Evolutionary conservation across 1,140 invertebrate species (phyloP), one percentile per base, ranked within the genome.

Genomic region (Phortica variegata): DNA sequence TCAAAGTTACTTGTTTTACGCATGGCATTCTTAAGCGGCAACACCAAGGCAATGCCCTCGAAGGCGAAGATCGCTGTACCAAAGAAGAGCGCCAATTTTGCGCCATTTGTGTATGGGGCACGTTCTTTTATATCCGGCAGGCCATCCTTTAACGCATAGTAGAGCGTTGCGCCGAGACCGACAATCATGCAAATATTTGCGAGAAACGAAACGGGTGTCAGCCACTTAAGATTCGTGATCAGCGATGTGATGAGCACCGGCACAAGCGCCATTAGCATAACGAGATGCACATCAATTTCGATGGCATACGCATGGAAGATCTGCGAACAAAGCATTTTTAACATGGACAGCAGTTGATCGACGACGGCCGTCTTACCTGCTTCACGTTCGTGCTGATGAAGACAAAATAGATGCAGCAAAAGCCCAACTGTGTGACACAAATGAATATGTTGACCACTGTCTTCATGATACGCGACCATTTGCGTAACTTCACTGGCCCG

Each of bases 331-430:
- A 8, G 20, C 10, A 19, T 42, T 19, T 42, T 31, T 31, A 31
- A 31, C n/a, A 8, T 31, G n/a, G n/a, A n/a, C n/a, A n/a, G n/a
- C n/a, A n/a, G n/a, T n/a, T n/a, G n/a, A n/a, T 29, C 12, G 16
- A 12, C 7, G 13, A 9, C 20, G n/a, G 10, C 7, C 18, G 18
- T 50, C 60, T 63, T 47, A 90, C 88, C 82, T 87, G 82, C 74
- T 87, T 81, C 51, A 91, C 73, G 74, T 90, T 95, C 34, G 84
- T 84, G 16, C 90, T 85, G 57, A 96, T 88, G 77, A 96, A 97
- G 23, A 96, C 87, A 65, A 94, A 89, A 78, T 97, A 97, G 16
- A 96, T 89, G 78, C 91, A 94, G 77, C 93, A 97, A 79, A 97
- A 96, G 55, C 94, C 93, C 52, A 96, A 79, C 79, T 97, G 94